These are phyloP conservation scores for Drosophila anomalata DNA, from an alignment of 2,888 invertebrate species.

Conservation along the genomic window DNA sequence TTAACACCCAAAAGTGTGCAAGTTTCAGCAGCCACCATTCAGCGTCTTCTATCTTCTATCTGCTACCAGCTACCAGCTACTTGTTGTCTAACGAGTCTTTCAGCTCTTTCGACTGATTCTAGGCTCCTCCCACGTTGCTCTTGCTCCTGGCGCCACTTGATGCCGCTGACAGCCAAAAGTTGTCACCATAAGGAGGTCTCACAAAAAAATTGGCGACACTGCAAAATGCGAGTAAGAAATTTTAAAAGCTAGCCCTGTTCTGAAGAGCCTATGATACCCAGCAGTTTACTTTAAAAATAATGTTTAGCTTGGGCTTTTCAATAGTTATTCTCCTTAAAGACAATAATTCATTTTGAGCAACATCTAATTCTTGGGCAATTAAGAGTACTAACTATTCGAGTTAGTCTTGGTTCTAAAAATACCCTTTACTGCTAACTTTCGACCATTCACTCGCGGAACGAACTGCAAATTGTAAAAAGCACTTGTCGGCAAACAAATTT, in stretches of 20 bases:
- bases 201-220: conserved; percentile 65
- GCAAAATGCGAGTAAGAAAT: conserved; percentile 53
- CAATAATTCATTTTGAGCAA: no score
- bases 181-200: conserved; percentile 46
- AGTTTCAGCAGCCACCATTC: conserved; percentile 55
- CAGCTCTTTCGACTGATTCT: conserved; percentile 15
- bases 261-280: conserved; percentile 34
- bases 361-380: background rate
- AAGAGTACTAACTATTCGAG: background rate
- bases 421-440: conserved; percentile 39
- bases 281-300: background rate
- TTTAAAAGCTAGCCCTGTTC: conserved; percentile 4
- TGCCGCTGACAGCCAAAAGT: conserved; percentile 66
- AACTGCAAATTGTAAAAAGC: conserved; percentile 74
- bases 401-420: background rate
- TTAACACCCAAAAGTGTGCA: conserved; percentile 76
- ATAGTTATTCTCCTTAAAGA: no score
- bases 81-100: conserved; percentile 69
- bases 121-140: conserved; percentile 31
- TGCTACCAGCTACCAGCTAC: conserved; percentile 64
- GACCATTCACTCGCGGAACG: conserved; percentile 65
- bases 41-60: conserved; percentile 37
- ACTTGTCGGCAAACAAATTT: conserved; percentile 68
- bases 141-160: conserved; percentile 52
- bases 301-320: no score